Evolutionary conservation across 2,797 vertebrate species (phyloP), one percentile per base, ranked within the genome.

Genomic region (Cephalopachus bancanus): DNA sequence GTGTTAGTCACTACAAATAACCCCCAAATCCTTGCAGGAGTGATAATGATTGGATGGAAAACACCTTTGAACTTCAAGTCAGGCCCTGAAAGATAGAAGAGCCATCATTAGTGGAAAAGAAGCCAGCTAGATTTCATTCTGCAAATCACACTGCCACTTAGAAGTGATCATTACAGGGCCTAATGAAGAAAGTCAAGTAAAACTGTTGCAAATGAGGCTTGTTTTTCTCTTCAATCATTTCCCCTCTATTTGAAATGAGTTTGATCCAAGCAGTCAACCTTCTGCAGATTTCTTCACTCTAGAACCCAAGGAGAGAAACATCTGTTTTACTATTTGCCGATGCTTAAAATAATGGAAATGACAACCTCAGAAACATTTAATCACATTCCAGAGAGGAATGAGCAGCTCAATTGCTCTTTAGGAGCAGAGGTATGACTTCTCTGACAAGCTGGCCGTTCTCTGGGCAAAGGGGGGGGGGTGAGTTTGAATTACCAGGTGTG

Each of bases 1-100:
- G 95, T 93, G 64, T 71, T 93, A 89, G 93, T 95, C 79, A 92
- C 83, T 26, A 98, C 94, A 49, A 98, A 98, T 88, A 99, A 98
- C 92, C 99, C 98, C 91, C 49, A 62, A 7, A 99, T 98, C 93
- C 98, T 98, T 88, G 93, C 96, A 26, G 98, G 98, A 55, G 98
- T 99, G 84, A 99, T 98, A n/a, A 99, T 97, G 97, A 99, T 93
- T 17, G 98, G 98, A 94, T 99, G 98, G 49, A 98, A 91, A 81
- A 98, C 93, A 1, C 98, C 98, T 98, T 98, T 99, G 85, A 99
- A 99, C 89, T 99, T 99, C 1, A 98, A 87, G 55, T 97, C 95
- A 37, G 96, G 94, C 37, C 97, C 98, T 98, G 55, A 84, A 89
- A 91, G 65, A 28, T 12, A 95, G 91, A 94, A 75, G 15, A 84